Base-by-base conservation (phyloP, 64 coral and sea anemone species). In the Dendrophyllia cribrosa region DNA sequence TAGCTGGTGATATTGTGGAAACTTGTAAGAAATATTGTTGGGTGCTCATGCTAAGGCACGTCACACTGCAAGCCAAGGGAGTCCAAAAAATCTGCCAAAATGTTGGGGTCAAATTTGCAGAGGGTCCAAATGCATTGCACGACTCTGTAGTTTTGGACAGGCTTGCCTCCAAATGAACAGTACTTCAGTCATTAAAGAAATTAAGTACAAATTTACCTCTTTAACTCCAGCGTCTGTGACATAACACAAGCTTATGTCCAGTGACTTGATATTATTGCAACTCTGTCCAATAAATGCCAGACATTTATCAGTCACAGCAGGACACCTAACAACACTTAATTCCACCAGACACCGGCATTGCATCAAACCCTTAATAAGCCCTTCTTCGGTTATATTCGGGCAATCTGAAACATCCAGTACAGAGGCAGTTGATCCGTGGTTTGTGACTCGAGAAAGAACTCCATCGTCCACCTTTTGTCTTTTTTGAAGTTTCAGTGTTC, bases 201-300 rank as follows among this genome's bases (percentile, higher is more conserved):
- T 34, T 34, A 34, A 34, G 2, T 34, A 34, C 34, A 34, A 34
- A 34, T 9, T 17, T 50, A 98, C 97, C 97, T 93, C 93, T 59
- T 83, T 50, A 45, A 98, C 91, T 4, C 97, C 97, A 21, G 26
- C 7, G 66, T 99, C 97, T 74, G 91, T 94, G 19, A 99, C 70
- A 59, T 56, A 49, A 19, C 94, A 99, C 83, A 96, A 87, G 21
- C 82, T 96, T 25, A 99, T 89, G 78, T 99, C 94, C 25, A 99
- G 16, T 55, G 83, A 66, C 23, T 66, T 84, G 5, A 99, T 65
- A 4, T 88, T 62, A 10, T 51, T 61, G 66, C 97, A 99, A 11
- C 73, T 83, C 79, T 82, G 74, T 46, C 94, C 94, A 82, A 99
- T 69, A 14, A 47, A 19, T 66, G 85, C 52, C 58, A 99, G n/a